Percentiles rank a stretch among this genome's conserved stretches.
phyloP scores from a whole-genome alignment of 2,888 invertebrate species.

The Caenorhabditis sinica region DNA sequence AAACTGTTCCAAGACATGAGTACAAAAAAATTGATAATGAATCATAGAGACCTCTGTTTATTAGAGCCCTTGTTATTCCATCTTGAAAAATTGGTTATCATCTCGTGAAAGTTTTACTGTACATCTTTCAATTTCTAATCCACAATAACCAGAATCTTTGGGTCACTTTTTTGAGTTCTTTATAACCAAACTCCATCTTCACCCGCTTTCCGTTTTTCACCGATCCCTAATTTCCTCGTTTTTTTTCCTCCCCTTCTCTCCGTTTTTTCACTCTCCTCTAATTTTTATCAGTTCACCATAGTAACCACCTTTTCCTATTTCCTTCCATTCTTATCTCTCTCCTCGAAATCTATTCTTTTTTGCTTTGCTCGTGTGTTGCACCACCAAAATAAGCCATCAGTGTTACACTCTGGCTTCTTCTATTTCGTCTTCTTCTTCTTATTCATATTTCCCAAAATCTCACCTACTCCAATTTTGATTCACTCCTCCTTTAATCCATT shows the following conservation, averaged over 20 bases:
- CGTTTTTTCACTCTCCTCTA: not conserved
- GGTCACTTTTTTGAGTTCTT: too few relatives aligned
- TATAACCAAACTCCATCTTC: too few relatives aligned
- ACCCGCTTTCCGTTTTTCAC: too few relatives aligned
- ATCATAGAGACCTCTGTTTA: too few relatives aligned
- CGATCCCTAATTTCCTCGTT: not conserved
- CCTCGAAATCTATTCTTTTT: slow-evolving; percentile 1
- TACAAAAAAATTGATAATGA: too few relatives aligned
- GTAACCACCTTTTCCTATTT: slow-evolving; percentile 31
- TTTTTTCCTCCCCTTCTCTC: slow-evolving; percentile 14
- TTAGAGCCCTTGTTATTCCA: too few relatives aligned
- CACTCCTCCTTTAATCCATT: not conserved
- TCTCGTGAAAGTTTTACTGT: too few relatives aligned
- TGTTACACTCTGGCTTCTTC: slow-evolving; percentile 6
- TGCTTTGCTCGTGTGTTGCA: slow-evolving; percentile 16
- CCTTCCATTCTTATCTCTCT: slow-evolving; percentile 12
- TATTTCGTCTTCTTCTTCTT: slow-evolving; percentile 8
- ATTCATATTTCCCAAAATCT: not conserved
- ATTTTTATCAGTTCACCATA: slow-evolving; percentile 53
- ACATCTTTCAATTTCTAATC: too few relatives aligned
- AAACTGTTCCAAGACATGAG: too few relatives aligned
- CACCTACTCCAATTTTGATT: not conserved
- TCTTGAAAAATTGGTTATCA: too few relatives aligned
- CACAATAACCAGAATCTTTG: too few relatives aligned
- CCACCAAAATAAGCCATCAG: slow-evolving; percentile 31